These are phyloP conservation scores for Trachurus trachurus DNA, from an alignment of 2,797 vertebrate species.

Conservation along the genomic window DNA sequence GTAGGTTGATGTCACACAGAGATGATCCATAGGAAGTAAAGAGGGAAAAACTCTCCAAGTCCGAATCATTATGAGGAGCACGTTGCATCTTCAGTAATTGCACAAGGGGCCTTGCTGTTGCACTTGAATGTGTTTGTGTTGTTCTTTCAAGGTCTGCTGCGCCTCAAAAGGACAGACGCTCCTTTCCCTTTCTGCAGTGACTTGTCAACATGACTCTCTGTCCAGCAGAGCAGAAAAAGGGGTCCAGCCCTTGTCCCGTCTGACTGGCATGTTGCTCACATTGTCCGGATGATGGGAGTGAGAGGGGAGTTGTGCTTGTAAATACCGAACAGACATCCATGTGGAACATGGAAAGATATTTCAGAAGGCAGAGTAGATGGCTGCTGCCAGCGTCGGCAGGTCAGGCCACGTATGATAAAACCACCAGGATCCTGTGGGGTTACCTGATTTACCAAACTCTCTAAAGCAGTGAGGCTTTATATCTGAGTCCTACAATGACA, in stretches of 20 bases:
- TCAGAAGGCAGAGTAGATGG: conserved; percentile 22
- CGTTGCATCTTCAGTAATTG: conserved; percentile 66
- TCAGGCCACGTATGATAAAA: conserved; percentile 27
- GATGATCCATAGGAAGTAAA: conserved; percentile 27
- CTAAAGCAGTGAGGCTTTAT: conserved; percentile 1
- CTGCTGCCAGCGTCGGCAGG: conserved; percentile 14
- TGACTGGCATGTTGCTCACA: conserved; percentile 59
- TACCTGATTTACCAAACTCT: conserved; percentile 23
- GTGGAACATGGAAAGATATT: conserved; percentile 48
- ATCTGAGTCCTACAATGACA: too few species aligned
- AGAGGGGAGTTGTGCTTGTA: conserved; percentile 59
- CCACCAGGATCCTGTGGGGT: conserved; percentile 13
- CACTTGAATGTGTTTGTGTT: conserved; percentile 76
- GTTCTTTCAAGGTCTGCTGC: conserved; percentile 79
- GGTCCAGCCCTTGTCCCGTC: conserved; percentile 59
- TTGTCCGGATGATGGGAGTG: conserved; percentile 39
- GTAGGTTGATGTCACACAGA: conserved; percentile 18
- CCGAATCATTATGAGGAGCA: conserved; percentile 64
- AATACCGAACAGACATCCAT: conserved; percentile 48
- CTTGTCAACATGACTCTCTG: conserved; percentile 74
- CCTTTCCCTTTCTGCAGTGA: conserved; percentile 64
- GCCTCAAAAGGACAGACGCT: conserved; percentile 70
- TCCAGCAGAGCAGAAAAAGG: conserved; percentile 76
- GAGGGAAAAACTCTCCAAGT: conserved; percentile 26
- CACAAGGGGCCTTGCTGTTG: conserved; percentile 61